Evolutionary conservation across 1,140 invertebrate genomes (phyloP).

Genomic region (Neoseiulus cucumeris): DNA sequence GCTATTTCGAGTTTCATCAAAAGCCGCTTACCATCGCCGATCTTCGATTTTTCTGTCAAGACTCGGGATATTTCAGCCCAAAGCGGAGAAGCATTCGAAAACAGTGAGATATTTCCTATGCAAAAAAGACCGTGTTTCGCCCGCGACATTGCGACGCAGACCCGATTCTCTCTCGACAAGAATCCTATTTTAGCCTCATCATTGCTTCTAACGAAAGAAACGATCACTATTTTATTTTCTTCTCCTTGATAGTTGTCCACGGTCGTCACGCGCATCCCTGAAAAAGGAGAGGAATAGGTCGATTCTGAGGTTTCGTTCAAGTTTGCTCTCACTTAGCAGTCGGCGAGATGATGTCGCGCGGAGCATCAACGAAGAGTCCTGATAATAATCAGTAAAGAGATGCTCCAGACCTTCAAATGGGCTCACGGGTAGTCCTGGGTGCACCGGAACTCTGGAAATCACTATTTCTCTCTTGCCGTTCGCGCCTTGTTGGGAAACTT

Average conservation of each 20-base stretch:
- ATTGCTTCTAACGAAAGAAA: slow-evolving; percentile 60
- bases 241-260: slow-evolving; percentile 70
- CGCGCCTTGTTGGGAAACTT: not conserved
- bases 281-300: not conserved
- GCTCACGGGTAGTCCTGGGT: not conserved
- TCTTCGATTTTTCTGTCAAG: not conserved
- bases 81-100: slow-evolving; percentile 23
- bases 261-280: slow-evolving; percentile 33
- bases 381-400: not conserved
- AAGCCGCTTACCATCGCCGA: too few species aligned
- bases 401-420: not conserved
- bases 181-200: slow-evolving; percentile 47
- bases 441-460: not conserved
- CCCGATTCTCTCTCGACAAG: slow-evolving; percentile 46
- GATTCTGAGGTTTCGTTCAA: not conserved
- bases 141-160: slow-evolving; percentile 62
- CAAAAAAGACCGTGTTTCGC: slow-evolving; percentile 47
- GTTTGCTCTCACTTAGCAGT: not conserved
- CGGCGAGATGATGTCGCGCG: too few species aligned
- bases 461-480: not conserved
- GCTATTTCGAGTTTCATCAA: too few species aligned
- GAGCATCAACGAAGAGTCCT: not conserved
- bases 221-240: slow-evolving; percentile 58
- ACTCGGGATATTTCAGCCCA: not conserved
- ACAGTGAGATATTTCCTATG: slow-evolving; percentile 44